phyloP scores from a whole-genome alignment of 1,140 invertebrate genomes.

The Aphelenchoides besseyi region DNA sequence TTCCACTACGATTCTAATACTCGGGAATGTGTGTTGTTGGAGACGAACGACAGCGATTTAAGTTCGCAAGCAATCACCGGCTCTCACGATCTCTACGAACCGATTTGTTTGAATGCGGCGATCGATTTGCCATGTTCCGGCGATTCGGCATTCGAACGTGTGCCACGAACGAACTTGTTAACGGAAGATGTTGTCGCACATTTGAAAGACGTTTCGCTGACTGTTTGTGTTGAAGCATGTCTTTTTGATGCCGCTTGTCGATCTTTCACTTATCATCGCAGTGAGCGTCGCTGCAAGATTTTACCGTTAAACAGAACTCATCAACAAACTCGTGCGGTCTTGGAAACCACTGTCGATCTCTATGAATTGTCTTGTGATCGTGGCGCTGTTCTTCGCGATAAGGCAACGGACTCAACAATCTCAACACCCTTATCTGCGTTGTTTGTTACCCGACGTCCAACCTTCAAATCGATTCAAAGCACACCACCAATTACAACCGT shows the following conservation, averaged over 20 bases:
- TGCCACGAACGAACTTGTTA: slow-evolving; percentile 37
- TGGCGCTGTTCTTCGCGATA: slow-evolving; percentile 19
- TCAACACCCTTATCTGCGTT: not conserved
- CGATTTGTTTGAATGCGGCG: slow-evolving; percentile 36
- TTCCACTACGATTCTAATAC: slow-evolving; percentile 36
- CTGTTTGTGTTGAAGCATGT: slow-evolving; percentile 42
- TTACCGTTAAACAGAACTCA: slow-evolving; percentile 35
- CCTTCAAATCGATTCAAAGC: not conserved
- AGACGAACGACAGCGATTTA: slow-evolving; percentile 15
- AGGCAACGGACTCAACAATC: no score
- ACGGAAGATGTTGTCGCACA: slow-evolving; percentile 28
- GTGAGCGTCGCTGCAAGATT: slow-evolving; percentile 31
- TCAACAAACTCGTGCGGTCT: slow-evolving; percentile 30
- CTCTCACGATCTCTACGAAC: slow-evolving; percentile 44
- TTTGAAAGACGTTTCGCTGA: slow-evolving; percentile 32
- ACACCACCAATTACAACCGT: slow-evolving; percentile 7
- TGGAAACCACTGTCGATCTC: slow-evolving; percentile 44
- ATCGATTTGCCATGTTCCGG: slow-evolving; percentile 41
- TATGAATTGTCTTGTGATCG: slow-evolving; percentile 48
- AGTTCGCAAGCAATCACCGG: not conserved
- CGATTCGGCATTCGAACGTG: slow-evolving; percentile 45
- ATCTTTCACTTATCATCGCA: slow-evolving; percentile 33
- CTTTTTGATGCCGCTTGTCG: slow-evolving; percentile 35
- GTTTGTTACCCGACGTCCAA: no score
- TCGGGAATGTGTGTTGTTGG: slow-evolving; percentile 41